A percentile compares a stretch with the other conserved stretches of the same genome.
Conservation (phyloP, 2,797 vertebrate species). For the Tenualosa thibaudeaui region DNA sequence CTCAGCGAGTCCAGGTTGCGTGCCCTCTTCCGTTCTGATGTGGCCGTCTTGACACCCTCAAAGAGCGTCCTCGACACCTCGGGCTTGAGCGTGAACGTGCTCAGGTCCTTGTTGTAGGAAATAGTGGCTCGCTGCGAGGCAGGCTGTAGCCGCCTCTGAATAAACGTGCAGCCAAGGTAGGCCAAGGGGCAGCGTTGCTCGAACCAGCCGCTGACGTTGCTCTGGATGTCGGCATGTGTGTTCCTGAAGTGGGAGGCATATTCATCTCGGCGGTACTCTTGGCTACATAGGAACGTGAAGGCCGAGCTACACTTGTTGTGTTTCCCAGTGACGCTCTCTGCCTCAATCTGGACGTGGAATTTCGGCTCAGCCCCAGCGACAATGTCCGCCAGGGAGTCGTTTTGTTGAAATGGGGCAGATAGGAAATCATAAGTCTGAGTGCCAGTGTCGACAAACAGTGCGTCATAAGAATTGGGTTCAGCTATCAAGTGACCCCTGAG, state of each 20-base stretch:
- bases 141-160: constrained; percentile 83
- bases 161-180: constrained; percentile 91
- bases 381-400: constrained; percentile 79
- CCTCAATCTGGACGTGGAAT: constrained; percentile 86
- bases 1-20: constrained; percentile 75
- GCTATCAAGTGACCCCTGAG: constrained; percentile 89
- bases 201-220: constrained; percentile 86
- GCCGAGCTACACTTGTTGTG: constrained; percentile 91
- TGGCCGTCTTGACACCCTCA: constrained; percentile 58
- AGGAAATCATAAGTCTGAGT: constrained; percentile 91
- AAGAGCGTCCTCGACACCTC: constrained; percentile 70
- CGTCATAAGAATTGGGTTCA: constrained; percentile 77
- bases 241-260: constrained; percentile 90
- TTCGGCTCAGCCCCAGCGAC: constrained; percentile 62
- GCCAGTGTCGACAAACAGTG: constrained; percentile 80
- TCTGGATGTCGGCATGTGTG: constrained; percentile 90
- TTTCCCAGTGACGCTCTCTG: constrained; percentile 85
- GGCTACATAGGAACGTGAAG: constrained; percentile 90
- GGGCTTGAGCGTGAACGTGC: constrained; percentile 78
- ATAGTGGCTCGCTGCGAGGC: constrained; percentile 79
- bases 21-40: constrained; percentile 45
- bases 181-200: constrained; percentile 89
- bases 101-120: constrained; percentile 72
- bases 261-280: constrained; percentile 87
- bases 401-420: constrained; percentile 78